Conservation (phyloP, 1,140 invertebrate species). For the Delia radicum region DNA sequence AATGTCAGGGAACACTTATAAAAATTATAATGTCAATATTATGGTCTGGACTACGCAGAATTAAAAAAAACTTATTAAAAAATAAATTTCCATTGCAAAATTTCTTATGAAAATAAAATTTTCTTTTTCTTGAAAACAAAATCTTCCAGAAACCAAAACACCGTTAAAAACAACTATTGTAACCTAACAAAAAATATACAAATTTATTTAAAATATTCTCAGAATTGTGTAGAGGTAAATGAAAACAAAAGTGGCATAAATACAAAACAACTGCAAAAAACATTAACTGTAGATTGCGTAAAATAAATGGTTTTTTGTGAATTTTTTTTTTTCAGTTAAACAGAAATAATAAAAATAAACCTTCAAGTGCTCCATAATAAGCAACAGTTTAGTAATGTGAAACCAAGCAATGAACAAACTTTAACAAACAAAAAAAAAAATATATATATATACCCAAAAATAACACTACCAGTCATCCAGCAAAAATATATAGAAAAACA, state of each 20-base stretch:
- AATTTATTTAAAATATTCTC: too few species aligned
- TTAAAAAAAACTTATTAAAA: too few species aligned
- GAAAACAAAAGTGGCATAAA: not conserved
- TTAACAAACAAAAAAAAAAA: not conserved
- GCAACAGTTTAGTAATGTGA: not conserved
- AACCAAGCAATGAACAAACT: not conserved
- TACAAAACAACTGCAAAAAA: not conserved
- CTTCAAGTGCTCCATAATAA: not conserved
- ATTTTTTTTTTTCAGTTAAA: not conserved
- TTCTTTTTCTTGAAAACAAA: too few species aligned
- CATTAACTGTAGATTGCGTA: constrained; percentile 6
- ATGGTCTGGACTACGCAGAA: too few species aligned
- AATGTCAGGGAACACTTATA: too few species aligned
- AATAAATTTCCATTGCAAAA: too few species aligned
- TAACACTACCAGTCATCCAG: not conserved
- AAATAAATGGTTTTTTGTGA: not conserved
- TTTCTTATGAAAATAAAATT: too few species aligned
- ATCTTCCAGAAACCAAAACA: too few species aligned
- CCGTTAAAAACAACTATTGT: too few species aligned
- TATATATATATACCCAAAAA: not conserved
- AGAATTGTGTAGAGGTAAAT: not conserved
- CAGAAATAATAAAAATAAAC: not conserved
- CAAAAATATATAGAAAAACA: not conserved
- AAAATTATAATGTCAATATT: too few species aligned
- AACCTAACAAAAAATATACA: too few species aligned